phyloP scores from a whole-genome alignment of 2,113 vertebrate genomes.

The Saccopteryx leptura region DNA sequence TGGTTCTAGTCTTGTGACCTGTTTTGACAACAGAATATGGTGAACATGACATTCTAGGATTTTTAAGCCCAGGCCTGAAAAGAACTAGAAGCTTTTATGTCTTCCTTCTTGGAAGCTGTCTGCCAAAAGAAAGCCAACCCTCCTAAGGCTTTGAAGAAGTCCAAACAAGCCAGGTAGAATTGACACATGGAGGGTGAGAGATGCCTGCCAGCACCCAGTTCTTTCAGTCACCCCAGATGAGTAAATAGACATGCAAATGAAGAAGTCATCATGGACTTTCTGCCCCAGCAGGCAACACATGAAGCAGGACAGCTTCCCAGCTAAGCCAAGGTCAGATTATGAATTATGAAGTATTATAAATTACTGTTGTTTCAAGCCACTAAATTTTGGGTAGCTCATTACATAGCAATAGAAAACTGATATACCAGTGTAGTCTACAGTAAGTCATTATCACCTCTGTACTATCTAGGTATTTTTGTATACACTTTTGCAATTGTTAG shows the following conservation, averaged over 20 bases:
- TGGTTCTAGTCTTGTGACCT: not conserved
- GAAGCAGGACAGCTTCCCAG: not conserved
- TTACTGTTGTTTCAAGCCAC: not conserved
- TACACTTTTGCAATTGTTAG: conserved; percentile 1
- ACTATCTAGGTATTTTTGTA: not conserved
- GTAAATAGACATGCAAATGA: not conserved
- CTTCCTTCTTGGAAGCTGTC: not conserved
- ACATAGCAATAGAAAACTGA: not conserved
- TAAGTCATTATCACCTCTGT: not conserved
- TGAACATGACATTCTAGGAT: not conserved
- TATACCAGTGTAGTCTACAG: not conserved
- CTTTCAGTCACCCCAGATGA: not conserved
- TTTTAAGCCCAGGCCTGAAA: not conserved
- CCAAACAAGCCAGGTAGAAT: not conserved
- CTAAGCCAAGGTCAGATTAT: not conserved
- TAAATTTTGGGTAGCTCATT: not conserved
- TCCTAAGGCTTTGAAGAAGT: not conserved
- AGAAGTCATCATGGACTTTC: not conserved
- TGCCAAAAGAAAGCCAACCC: not conserved
- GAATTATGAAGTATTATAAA: conserved; percentile 1
- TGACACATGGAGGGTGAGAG: not conserved
- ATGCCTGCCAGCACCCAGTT: not conserved
- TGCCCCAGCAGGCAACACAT: not conserved
- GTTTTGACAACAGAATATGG: not conserved
- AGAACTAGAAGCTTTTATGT: not conserved